Percentiles rank a stretch among this genome's conserved stretches.
phyloP scores from a whole-genome alignment of 2,797 vertebrate species.

The Hylomyscus alleni region DNA sequence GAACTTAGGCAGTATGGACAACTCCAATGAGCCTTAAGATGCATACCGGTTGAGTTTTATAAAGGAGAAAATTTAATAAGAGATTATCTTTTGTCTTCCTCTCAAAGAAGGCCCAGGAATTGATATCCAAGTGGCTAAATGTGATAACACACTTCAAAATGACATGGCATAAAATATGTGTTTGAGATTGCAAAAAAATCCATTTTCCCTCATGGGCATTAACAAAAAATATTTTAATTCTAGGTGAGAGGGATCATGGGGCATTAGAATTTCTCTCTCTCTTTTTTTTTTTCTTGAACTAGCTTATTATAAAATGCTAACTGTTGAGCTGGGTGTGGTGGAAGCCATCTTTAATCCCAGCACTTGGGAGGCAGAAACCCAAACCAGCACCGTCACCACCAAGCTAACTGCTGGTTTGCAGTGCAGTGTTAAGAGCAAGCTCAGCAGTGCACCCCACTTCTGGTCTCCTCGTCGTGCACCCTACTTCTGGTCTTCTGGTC shows the following conservation, averaged over 20 bases:
- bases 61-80: background rate
- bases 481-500: background rate
- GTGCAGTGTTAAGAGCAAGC: background rate
- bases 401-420: background rate
- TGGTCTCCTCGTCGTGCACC: background rate
- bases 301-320: background rate
- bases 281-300: background rate
- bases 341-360: background rate
- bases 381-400: background rate
- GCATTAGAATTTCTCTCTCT: background rate
- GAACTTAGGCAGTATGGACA: background rate
- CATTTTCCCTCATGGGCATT: background rate
- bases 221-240: background rate
- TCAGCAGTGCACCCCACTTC: background rate
- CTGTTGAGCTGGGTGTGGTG: background rate
- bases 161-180: background rate
- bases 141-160: background rate
- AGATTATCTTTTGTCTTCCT: background rate
- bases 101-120: background rate
- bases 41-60: background rate
- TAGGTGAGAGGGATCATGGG: background rate
- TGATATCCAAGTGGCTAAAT: background rate
- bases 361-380: background rate
- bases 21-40: background rate
- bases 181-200: background rate